Base-by-base conservation (phyloP, 2,797 vertebrate genomes). In the Rallus crepitans region DNA sequence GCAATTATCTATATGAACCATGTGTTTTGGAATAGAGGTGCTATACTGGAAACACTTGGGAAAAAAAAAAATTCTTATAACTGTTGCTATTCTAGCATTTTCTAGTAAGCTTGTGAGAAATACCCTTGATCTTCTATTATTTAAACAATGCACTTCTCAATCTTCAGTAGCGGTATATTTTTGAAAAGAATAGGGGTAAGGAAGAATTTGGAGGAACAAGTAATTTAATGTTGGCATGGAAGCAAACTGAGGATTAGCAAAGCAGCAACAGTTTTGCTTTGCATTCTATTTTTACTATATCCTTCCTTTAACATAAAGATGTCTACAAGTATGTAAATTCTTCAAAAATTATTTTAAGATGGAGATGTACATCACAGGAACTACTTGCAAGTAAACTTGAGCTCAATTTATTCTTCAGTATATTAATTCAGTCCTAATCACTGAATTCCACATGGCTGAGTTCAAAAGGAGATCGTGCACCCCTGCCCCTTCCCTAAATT, bases 351-450 rank as follows among this genome's bases (percentile, higher is more conserved):
- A 37, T 75, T 92, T 63, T 30, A 64, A 76, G 28, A 82, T 65
- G 60, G 60, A 96, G 93, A 96, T 93, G 45, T 33, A 59, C 64
- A 94, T 90, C 45, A 60, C 25, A 76, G 45, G 71, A 88, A 86
- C n/a, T 84, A 20, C 78, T 89, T 87, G 83, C 47, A 89, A 88
- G 93, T 73, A 93, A 85, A 91, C 59, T 66, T 61, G n/a, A 96
- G 68, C 65, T 94, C 94, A 93, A 96, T 96, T 96, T 95, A 94
- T 94, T 88, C 57, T 91, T 84, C 75, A 93, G 75, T 73, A 31
- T 95, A 96, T 92, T 96, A 94, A 97, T 94, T 96, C 81, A 77
- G 30, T 94, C 94, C 75, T 96, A 96, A 97, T 97, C 96, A 95
- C 76, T 63, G 75, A 89, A 96, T 96, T 98, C 53, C 90, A 96